Evolutionary conservation across 1,140 invertebrate genomes (phyloP), one percentile per base, ranked within the genome.

Genomic region (Halictus rubicundus): DNA sequence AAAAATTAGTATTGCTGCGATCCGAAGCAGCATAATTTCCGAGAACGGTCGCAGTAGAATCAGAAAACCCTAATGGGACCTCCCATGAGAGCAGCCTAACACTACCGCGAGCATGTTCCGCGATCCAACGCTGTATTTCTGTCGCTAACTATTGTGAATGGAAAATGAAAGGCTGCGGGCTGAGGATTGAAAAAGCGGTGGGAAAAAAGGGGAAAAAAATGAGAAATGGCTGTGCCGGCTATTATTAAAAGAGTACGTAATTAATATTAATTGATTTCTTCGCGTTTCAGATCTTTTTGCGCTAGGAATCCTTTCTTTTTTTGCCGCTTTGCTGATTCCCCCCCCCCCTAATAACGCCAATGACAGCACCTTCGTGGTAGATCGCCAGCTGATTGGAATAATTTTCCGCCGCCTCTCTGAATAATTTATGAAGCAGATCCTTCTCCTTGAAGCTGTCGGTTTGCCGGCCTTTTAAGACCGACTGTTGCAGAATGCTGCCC

Each of bases 401-500:
- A 57, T 87, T 83, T 46, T 85, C 27, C 64, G 86, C 86, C 54
- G 92, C 87, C 78, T 92, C 89, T 39, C 92, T 90, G 61, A 95
- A 94, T 81, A 95, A 94, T 79, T 93, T 90, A 68, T 95, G 93
- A 25, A 96, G 89, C 21, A 89, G 83, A 54, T 88, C 92, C 90
- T 77, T 93, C 88, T 32, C 92, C 82, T 59, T 90, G 88, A 27
- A 93, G 79, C 39, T 85, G 85, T n/a, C 89, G 80, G 60, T 93
- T 87, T 81, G 91, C 0, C 84, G 89, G 2, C 95, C 95, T 81
- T 94, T 94, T 25, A 95, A 89, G 64, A 95, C 93, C 10, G 95
- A 96, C 65, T 95, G 92, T 72, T 95, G 94, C 75, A 95, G 95
- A 75, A 96, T 88, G 0, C 95, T 95, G 77, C 95, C 95, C 95